Conservation (phyloP, 2,888 invertebrate species). For the Cephonodes hylas region DNA sequence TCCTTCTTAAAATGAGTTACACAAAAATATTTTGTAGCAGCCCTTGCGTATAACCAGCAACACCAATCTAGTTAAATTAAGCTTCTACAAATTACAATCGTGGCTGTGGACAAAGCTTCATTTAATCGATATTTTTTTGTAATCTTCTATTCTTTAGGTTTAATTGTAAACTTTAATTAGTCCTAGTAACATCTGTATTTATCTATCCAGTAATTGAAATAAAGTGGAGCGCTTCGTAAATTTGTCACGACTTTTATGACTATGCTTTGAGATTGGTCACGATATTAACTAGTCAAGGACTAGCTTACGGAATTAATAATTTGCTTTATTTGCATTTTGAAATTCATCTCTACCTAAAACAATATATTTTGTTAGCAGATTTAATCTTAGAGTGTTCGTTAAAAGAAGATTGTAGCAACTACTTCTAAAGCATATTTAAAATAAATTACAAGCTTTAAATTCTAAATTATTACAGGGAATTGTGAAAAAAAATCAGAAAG, state of each 20-base stretch:
- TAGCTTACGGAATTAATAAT: background rate
- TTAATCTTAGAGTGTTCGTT: too few species aligned
- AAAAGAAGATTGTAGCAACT: too few species aligned
- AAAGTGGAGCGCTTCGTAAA: slow-evolving; percentile 33
- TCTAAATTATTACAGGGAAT: too few species aligned
- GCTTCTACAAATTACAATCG: slow-evolving; percentile 43
- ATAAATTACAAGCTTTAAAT: too few species aligned
- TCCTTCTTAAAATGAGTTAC: too few species aligned
- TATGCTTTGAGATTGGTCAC: slow-evolving; percentile 45
- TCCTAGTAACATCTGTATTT: slow-evolving; percentile 25
- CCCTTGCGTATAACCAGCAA: too few species aligned
- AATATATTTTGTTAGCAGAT: background rate
- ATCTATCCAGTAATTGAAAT: slow-evolving; percentile 9
- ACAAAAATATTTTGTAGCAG: too few species aligned
- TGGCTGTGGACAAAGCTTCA: slow-evolving; percentile 54
- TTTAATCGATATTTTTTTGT: slow-evolving; percentile 49
- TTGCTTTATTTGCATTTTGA: background rate
- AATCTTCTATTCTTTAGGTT: slow-evolving; percentile 44
- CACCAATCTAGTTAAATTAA: slow-evolving; percentile 50
- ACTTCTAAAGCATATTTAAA: too few species aligned
- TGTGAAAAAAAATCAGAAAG: too few species aligned
- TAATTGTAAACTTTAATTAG: slow-evolving; percentile 23
- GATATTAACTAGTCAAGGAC: slow-evolving; percentile 29
- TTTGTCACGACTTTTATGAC: slow-evolving; percentile 50
- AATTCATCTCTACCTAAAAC: background rate